Evolutionary conservation across 2,797 vertebrate species (phyloP).

Genomic region (Allobates femoralis): DNA sequence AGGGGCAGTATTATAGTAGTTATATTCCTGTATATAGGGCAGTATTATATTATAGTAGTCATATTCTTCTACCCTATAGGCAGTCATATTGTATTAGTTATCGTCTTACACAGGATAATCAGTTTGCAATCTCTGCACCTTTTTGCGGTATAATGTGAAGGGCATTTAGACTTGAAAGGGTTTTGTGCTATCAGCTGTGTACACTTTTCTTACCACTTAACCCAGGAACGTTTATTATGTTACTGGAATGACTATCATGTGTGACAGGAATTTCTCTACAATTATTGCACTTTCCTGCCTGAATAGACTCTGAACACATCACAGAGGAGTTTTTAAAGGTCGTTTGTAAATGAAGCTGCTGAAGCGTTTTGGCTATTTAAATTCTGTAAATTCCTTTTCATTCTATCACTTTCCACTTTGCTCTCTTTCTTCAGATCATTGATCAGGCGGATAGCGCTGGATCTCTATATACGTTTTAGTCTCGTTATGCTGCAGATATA

Average conservation of each 20-base stretch:
- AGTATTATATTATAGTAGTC: too few species aligned
- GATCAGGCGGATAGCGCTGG: neutral
- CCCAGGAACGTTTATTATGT: neutral
- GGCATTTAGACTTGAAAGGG: neutral
- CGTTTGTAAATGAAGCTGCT: conserved; percentile 15
- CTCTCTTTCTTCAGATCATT: neutral
- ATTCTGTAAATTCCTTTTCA: neutral
- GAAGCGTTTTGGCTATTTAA: neutral
- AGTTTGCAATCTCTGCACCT: too few species aligned
- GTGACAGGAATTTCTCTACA: neutral
- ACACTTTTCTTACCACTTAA: neutral
- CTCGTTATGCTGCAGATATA: neutral
- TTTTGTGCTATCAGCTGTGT: neutral
- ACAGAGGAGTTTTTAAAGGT: conserved; percentile 2
- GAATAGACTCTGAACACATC: conserved; percentile 1
- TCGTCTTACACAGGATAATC: too few species aligned
- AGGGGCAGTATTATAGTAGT: too few species aligned
- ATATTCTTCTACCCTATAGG: too few species aligned
- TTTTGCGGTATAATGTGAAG: too few species aligned
- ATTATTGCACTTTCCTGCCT: conserved; percentile 12
- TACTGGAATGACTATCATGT: neutral
- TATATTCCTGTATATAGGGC: too few species aligned
- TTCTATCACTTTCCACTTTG: neutral
- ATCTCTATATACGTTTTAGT: neutral
- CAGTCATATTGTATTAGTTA: too few species aligned